Conservation (phyloP, 2,113 vertebrate genomes). For the Channa maculata region DNA sequence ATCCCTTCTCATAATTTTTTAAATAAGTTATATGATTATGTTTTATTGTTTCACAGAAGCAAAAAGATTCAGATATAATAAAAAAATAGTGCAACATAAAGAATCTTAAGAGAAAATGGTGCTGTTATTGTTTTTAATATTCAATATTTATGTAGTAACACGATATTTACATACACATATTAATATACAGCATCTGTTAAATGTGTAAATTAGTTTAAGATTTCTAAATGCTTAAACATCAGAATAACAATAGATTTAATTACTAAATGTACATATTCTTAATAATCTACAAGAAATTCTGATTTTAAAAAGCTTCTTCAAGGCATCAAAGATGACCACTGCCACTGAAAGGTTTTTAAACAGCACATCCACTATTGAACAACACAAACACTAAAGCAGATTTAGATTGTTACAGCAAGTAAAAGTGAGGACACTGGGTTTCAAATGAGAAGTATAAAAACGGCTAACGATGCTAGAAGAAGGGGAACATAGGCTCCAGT, state of each 20-base stretch:
- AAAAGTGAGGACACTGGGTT: not conserved
- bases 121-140: not conserved
- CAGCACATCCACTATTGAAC: not conserved
- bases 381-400: not conserved
- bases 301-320: not conserved
- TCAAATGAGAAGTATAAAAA: conserved; percentile 36
- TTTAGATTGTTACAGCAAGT: not conserved
- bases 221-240: too few species aligned
- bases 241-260: too few species aligned
- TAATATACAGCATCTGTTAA: too few species aligned
- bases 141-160: not conserved
- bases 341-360: too few species aligned
- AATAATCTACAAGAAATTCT: not conserved
- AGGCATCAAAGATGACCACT: not conserved
- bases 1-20: too few species aligned
- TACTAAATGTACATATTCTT: too few species aligned
- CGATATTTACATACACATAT: too few species aligned
- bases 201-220: too few species aligned
- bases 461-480: conserved; percentile 4
- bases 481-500: conserved; percentile 24
- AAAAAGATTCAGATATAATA: not conserved
- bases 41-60: too few species aligned
- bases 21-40: too few species aligned
- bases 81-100: too few species aligned
- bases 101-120: too few species aligned